Conservation (phyloP, 2,888 invertebrate species). For the Euzetes globulus region DNA sequence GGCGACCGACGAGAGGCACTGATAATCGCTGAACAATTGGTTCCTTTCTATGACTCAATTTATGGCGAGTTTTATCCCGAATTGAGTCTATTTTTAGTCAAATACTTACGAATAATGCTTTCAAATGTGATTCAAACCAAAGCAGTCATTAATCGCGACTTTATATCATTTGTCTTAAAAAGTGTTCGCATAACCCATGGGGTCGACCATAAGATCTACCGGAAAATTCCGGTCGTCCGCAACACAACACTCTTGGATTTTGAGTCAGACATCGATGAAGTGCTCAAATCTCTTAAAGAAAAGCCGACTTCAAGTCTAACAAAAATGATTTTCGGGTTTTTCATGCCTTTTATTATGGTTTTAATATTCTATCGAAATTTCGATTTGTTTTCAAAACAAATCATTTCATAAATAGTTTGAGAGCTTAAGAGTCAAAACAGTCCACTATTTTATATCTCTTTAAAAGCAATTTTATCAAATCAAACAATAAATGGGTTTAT, state of each 20-base stretch:
- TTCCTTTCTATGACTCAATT: not conserved
- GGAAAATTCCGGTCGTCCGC: constrained; percentile 13
- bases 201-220: constrained; percentile 28
- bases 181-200: constrained; percentile 27
- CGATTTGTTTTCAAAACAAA: not conserved
- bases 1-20: not conserved
- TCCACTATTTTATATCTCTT: no score
- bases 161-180: not conserved
- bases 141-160: not conserved
- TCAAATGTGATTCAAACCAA: not conserved
- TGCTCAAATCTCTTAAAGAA: not conserved
- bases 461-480: no score
- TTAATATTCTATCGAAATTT: not conserved
- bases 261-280: not conserved
- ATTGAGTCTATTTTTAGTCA: constrained; percentile 5
- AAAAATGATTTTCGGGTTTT: not conserved
- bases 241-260: constrained; percentile 15
- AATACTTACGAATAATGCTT: constrained; percentile 9
- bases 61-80: constrained; percentile 10
- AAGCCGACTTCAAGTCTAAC: not conserved
- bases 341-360: not conserved
- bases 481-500: no score
- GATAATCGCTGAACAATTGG: not conserved
- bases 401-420: not conserved
- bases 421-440: no score